Percentiles rank a stretch among this genome's conserved stretches.
These are phyloP conservation scores for Acleris sparsana DNA, from an alignment of 2,888 invertebrate species.

Conservation along the genomic window DNA sequence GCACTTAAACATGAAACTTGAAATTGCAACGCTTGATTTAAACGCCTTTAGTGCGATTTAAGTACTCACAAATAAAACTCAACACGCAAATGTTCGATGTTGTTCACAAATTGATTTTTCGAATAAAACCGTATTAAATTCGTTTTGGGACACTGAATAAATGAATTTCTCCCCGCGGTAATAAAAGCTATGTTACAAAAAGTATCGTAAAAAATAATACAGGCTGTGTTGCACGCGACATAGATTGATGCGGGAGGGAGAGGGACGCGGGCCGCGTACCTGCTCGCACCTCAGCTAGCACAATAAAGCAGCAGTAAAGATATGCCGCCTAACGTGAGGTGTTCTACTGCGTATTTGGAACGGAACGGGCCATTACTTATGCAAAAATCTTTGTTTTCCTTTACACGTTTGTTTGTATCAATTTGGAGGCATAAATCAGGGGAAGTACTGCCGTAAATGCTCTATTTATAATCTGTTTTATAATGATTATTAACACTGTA, in stretches of 20 bases:
- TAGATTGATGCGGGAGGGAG: slow-evolving; percentile 55
- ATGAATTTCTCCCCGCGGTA: slow-evolving; percentile 48
- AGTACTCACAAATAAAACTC: slow-evolving; percentile 6
- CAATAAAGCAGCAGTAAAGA: slow-evolving; percentile 29
- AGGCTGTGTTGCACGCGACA: slow-evolving; percentile 53
- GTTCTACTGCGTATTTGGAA: slow-evolving; percentile 25
- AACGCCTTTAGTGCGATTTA: not conserved
- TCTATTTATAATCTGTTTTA: too few species aligned
- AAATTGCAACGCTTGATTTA: too few species aligned
- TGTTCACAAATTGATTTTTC: slow-evolving; percentile 43
- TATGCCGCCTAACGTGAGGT: slow-evolving; percentile 17
- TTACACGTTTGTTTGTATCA: slow-evolving; percentile 22
- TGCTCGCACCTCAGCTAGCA: slow-evolving; percentile 32
- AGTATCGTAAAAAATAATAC: slow-evolving; percentile 52
- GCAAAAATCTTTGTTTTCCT: slow-evolving; percentile 23
- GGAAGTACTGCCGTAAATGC: slow-evolving; percentile 4
- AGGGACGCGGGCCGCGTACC: slow-evolving; percentile 36
- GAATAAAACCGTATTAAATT: slow-evolving; percentile 47
- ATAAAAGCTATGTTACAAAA: slow-evolving; percentile 49
- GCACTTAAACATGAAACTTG: too few species aligned
- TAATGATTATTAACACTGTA: too few species aligned
- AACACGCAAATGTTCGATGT: slow-evolving; percentile 32
- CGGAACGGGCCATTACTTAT: slow-evolving; percentile 26
- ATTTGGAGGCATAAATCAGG: slow-evolving; percentile 16
- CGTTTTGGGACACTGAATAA: slow-evolving; percentile 45